phyloP scores from a whole-genome alignment of 2,888 invertebrate genomes.

The Heliconius ismenius region DNA sequence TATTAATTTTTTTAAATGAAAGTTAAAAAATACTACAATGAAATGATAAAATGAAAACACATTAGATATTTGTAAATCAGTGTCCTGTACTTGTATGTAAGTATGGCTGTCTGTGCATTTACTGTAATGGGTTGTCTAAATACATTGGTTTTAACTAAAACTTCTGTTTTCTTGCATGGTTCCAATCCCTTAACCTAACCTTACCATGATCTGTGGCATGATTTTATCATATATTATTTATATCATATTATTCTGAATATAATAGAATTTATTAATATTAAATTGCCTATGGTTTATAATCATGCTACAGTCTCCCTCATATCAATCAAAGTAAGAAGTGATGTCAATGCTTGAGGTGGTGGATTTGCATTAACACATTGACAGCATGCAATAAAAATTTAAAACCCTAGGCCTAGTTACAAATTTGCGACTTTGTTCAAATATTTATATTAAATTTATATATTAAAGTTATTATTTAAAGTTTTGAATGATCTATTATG shows the following conservation, averaged over 20 bases:
- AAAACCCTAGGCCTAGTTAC: slow-evolving; percentile 19
- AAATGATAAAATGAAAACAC: not conserved
- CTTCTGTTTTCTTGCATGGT: slow-evolving; percentile 80
- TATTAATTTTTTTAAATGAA: not conserved
- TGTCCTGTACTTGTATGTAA: slow-evolving; percentile 51
- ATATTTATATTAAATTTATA: not conserved
- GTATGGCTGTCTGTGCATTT: slow-evolving; percentile 70
- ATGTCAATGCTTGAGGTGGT: slow-evolving; percentile 37
- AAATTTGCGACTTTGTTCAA: not conserved
- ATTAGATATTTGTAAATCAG: slow-evolving; percentile 34
- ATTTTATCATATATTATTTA: slow-evolving; percentile 41
- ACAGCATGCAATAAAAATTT: slow-evolving; percentile 36
- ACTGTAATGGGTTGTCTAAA: slow-evolving; percentile 75
- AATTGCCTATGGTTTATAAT: slow-evolving; percentile 19
- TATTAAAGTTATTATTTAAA: not conserved
- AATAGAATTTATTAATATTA: not conserved
- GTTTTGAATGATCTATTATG: not conserved
- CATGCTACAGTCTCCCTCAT: slow-evolving; percentile 43
- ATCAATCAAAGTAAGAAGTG: slow-evolving; percentile 28
- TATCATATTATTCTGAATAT: not conserved
- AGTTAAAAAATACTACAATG: not conserved
- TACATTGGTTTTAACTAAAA: slow-evolving; percentile 70
- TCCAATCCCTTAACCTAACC: slow-evolving; percentile 52
- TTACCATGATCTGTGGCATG: slow-evolving; percentile 62
- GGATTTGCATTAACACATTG: slow-evolving; percentile 35